These are phyloP conservation scores for Dryococelus australis DNA, from an alignment of 2,888 invertebrate species.

Conservation along the genomic window DNA sequence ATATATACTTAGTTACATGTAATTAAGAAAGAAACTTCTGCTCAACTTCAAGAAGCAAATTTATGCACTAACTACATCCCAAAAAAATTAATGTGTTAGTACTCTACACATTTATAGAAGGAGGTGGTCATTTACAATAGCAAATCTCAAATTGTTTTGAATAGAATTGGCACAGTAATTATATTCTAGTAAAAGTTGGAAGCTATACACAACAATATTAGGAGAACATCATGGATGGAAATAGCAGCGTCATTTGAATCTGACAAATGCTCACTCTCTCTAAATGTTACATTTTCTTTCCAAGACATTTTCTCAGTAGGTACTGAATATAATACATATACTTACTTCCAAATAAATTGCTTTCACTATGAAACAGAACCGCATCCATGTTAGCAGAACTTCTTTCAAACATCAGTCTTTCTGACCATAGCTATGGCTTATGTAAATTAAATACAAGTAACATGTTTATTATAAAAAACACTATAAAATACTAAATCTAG, in stretches of 20 bases:
- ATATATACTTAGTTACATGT: too few relatives aligned
- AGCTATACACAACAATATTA: neutral
- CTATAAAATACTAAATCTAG: too few relatives aligned
- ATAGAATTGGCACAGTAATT: constrained; percentile 29
- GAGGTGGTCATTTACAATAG: neutral
- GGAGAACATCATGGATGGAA: neutral
- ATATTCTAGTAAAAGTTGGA: neutral
- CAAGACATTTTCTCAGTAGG: neutral
- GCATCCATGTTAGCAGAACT: neutral
- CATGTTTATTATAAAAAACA: neutral
- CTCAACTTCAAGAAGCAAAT: too few relatives aligned
- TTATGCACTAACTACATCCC: too few relatives aligned
- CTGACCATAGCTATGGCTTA: neutral
- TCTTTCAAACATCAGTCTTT: neutral
- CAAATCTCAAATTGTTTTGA: constrained; percentile 3
- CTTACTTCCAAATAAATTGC: neutral
- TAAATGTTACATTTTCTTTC: neutral
- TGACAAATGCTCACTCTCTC: neutral
- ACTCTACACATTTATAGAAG: neutral
- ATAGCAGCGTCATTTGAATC: neutral
- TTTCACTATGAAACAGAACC: neutral
- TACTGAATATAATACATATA: neutral
- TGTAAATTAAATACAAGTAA: neutral
- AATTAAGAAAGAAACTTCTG: too few relatives aligned
- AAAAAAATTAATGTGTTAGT: too few relatives aligned